These are phyloP conservation scores for Rousettus madagascariensis DNA, from an alignment of 2,797 vertebrate species.

Conservation along the genomic window DNA sequence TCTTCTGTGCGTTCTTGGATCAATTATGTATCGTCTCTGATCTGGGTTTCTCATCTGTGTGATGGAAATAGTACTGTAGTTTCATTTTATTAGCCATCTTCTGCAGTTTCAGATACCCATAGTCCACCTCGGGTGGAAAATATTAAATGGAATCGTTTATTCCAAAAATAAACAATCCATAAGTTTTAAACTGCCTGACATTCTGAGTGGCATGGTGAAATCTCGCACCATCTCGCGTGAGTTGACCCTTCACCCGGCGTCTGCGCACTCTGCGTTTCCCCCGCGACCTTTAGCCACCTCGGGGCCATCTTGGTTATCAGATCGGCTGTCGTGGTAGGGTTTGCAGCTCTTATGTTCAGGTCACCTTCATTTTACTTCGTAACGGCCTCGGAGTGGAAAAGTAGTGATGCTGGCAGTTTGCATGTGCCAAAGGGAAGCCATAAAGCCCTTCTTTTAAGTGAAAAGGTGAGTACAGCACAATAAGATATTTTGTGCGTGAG, in stretches of 20 bases:
- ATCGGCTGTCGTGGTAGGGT: fast-evolving
- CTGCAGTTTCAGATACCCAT: background rate
- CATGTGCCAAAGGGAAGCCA: background rate
- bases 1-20: background rate
- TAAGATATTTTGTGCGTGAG: background rate
- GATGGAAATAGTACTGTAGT: background rate
- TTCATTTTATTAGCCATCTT: no score
- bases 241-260: background rate
- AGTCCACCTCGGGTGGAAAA: background rate
- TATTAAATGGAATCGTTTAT: background rate
- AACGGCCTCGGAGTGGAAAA: fast-evolving
- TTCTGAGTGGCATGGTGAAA: background rate
- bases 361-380: fast-evolving
- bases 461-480: background rate
- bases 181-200: background rate
- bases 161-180: background rate
- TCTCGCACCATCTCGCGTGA: background rate
- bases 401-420: background rate
- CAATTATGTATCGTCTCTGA: background rate
- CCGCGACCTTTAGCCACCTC: fast-evolving
- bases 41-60: background rate
- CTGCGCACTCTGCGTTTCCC: background rate
- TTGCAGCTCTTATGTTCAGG: fast-evolving
- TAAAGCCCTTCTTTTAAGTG: fast-evolving
- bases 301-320: background rate